Conservation (phyloP, 2,888 invertebrate species). For the Pyrochroa serraticornis region DNA sequence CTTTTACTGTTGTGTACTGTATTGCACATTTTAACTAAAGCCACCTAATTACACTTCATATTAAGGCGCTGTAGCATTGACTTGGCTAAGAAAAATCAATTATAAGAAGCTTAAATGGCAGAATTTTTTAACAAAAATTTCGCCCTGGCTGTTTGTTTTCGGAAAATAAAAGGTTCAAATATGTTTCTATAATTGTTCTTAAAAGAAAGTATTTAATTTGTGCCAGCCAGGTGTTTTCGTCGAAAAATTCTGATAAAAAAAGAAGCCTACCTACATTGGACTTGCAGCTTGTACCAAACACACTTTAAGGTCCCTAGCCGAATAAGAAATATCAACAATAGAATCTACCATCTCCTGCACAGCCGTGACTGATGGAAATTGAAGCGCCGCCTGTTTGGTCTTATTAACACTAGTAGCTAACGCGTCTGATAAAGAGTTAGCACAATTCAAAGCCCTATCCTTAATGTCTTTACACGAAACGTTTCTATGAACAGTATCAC, state of each 20-base stretch:
- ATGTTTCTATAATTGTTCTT: too few species aligned
- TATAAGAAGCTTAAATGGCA: too few species aligned
- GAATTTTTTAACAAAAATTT: too few species aligned
- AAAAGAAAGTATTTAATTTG: too few species aligned
- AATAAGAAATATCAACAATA: constrained; percentile 82
- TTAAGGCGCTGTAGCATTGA: too few species aligned
- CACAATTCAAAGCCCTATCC: constrained; percentile 74
- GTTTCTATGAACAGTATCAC: constrained; percentile 90
- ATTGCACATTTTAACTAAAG: too few species aligned
- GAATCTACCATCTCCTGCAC: constrained; percentile 95
- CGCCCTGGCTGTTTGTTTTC: too few species aligned
- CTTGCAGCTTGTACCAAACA: constrained; percentile 74
- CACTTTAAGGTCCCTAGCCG: constrained; percentile 80
- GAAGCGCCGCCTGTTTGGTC: constrained; percentile 89
- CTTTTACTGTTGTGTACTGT: too few species aligned
- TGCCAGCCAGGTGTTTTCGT: neutral
- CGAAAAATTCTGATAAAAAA: constrained; percentile 3
- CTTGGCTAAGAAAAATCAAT: too few species aligned
- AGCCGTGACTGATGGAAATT: constrained; percentile 88
- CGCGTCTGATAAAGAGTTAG: constrained; percentile 81
- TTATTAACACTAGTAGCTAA: constrained; percentile 83
- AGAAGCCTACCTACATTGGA: constrained; percentile 51
- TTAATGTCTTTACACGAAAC: constrained; percentile 76
- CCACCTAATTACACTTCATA: too few species aligned
- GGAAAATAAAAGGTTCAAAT: too few species aligned